Conservation (phyloP, 2,797 vertebrate species). For the Lateolabrax maculatus region DNA sequence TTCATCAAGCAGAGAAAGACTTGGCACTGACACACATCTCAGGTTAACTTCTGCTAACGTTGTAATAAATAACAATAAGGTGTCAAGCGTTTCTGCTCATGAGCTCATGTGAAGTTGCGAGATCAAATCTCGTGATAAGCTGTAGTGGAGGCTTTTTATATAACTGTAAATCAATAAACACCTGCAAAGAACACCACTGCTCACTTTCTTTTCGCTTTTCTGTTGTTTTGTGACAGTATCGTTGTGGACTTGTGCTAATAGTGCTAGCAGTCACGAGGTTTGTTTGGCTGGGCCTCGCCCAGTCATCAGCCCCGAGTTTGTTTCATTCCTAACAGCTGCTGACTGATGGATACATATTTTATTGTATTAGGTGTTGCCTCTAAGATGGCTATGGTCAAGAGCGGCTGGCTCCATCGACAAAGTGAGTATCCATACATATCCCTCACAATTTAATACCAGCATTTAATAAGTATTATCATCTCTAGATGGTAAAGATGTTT, state of each 20-base stretch:
- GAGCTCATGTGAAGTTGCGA: not conserved
- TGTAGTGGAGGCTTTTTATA: not conserved
- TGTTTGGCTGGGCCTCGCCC: conserved; percentile 38
- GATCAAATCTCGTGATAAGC: not conserved
- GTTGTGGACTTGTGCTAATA: not conserved
- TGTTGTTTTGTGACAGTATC: not conserved
- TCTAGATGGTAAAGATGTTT: not conserved
- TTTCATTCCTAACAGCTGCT: not conserved
- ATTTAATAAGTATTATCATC: not conserved
- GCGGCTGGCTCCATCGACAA: conserved; percentile 89
- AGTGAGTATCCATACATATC: conserved; percentile 83
- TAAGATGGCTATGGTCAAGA: conserved; percentile 83
- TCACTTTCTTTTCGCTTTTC: not conserved
- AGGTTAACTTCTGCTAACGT: not conserved
- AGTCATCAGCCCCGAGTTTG: not conserved
- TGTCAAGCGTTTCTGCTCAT: not conserved
- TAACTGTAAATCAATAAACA: not conserved
- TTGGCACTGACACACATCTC: not conserved
- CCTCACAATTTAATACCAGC: not conserved
- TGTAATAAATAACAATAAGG: not conserved
- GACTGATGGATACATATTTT: not conserved
- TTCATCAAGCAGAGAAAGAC: not conserved
- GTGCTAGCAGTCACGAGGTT: conserved; percentile 55
- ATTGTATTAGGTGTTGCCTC: conserved; percentile 51
- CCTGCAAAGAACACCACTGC: not conserved